Evolutionary conservation across 2,113 vertebrate species (phyloP), one percentile per base, ranked within the genome.

Genomic region (Formicarius rufipectus): DNA sequence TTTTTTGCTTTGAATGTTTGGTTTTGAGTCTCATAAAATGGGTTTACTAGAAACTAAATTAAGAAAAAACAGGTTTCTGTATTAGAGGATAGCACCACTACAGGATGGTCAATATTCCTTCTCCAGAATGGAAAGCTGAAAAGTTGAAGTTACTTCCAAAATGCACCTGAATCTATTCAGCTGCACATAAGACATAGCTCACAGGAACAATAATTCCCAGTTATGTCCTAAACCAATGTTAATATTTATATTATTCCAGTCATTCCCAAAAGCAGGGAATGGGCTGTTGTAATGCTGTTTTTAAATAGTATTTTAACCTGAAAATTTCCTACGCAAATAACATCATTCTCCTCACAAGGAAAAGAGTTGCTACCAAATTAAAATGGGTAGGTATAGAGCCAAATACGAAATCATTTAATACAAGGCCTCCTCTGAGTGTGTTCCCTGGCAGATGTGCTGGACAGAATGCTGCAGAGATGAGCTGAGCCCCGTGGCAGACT

Each of bases 81-180:
- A 39, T 28, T 52, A 74, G 47, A 74, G 33, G 27, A n/a, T 10
- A 22, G 4, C 19, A 47, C 3, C 0, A 0, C 8, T 42, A 18
- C n/a, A 77, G 59, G 37, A 90, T 22, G 27, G 69, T 75, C 39
- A 77, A 30, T 33, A 78, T 27, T 25, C 12, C 24, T 42, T 45
- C 35, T 40, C 33, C 64, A 59, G 44, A 74, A 66, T 63, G n/a
- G 11, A 68, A 37, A 30, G 44, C 9, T 30, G 33, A 17, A 37
- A 62, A 44, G 53, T 35, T 27, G 37, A 64, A 89, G 13, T 60
- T 49, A 45, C n/a, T 66, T 79, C 20, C 15, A 55, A 81, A 74
- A 71, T 40, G 30, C n/a, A 59, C 33, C 24, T 19, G 10, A 44
- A 81, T 47, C 40, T 52, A 37, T 44, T 62, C 50, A 77, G 60